These are phyloP conservation scores for Embidobia sp. DNA, from an alignment of 2,888 invertebrate species.

Conservation along the genomic window DNA sequence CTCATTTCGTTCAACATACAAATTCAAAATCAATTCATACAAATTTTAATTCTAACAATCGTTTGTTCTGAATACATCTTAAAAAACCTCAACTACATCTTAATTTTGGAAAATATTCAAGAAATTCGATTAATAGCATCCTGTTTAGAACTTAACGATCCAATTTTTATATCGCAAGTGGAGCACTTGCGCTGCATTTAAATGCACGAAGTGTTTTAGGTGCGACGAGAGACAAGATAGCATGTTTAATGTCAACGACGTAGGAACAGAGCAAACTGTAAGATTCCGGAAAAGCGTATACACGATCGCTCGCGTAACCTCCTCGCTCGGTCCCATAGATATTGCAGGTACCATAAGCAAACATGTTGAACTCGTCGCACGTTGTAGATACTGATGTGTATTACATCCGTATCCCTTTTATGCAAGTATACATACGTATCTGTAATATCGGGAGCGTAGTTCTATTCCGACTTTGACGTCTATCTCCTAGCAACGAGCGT, in stretches of 20 bases:
- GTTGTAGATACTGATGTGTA: slow-evolving; percentile 49
- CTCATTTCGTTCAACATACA: too few species aligned
- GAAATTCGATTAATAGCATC: background rate
- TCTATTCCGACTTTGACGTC: slow-evolving; percentile 55
- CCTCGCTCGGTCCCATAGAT: slow-evolving; percentile 17
- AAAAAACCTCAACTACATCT: too few species aligned
- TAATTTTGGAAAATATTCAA: too few species aligned
- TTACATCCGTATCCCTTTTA: slow-evolving; percentile 54
- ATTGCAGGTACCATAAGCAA: slow-evolving; percentile 48
- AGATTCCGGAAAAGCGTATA: slow-evolving; percentile 48
- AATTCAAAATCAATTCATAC: too few species aligned
- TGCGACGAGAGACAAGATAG: slow-evolving; percentile 31
- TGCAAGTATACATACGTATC: slow-evolving; percentile 49
- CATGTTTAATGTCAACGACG: slow-evolving; percentile 41
- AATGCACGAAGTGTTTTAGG: slow-evolving; percentile 30
- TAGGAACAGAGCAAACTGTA: slow-evolving; percentile 39
- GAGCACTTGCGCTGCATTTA: slow-evolving; percentile 20
- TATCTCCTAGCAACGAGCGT: slow-evolving; percentile 60
- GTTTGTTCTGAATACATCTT: too few species aligned
- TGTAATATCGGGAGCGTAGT: slow-evolving; percentile 47
- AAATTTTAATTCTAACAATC: too few species aligned
- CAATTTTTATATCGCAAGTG: slow-evolving; percentile 3
- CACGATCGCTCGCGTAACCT: slow-evolving; percentile 35
- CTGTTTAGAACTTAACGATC: background rate
- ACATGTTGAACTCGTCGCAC: slow-evolving; percentile 40